Conservation (phyloP, 1,140 invertebrate genomes). For the Conopomorpha cramerella region DNA sequence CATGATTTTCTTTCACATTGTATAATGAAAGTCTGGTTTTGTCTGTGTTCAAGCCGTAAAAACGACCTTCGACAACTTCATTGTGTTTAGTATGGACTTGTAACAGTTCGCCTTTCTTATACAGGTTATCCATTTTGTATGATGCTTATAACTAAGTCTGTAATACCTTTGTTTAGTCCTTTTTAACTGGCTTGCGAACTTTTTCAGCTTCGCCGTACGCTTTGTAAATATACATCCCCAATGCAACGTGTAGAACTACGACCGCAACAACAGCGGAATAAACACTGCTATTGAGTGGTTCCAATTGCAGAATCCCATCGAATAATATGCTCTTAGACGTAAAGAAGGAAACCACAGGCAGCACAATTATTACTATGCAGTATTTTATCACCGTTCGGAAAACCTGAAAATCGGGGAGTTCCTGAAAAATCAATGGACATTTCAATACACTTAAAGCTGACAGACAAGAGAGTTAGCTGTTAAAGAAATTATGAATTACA, state of each 20-base stretch:
- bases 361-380: slow-evolving; percentile 65
- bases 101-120: slow-evolving; percentile 49
- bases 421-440: slow-evolving; percentile 49
- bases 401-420: slow-evolving; percentile 62
- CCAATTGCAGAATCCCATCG: slow-evolving; percentile 61
- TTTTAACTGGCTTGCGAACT: slow-evolving; percentile 37
- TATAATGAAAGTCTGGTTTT: slow-evolving; percentile 50
- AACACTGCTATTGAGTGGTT: slow-evolving; percentile 70
- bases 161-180: slow-evolving; percentile 31
- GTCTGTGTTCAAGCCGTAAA: slow-evolving; percentile 43
- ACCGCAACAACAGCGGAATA: slow-evolving; percentile 75
- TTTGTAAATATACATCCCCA: slow-evolving; percentile 77
- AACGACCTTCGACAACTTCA: slow-evolving; percentile 42
- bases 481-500: too few species aligned
- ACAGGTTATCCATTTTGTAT: slow-evolving; percentile 42
- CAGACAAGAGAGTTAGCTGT: too few species aligned
- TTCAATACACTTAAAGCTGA: too few species aligned
- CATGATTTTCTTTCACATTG: slow-evolving; percentile 36
- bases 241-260: slow-evolving; percentile 70
- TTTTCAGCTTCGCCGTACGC: slow-evolving; percentile 67
- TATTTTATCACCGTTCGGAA: slow-evolving; percentile 68
- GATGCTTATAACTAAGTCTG: slow-evolving; percentile 8
- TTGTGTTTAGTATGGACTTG: slow-evolving; percentile 46
- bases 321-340: slow-evolving; percentile 61
- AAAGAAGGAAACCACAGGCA: slow-evolving; percentile 67